phyloP scores from a whole-genome alignment of 2,113 vertebrate genomes.

The Noturus placidus region DNA sequence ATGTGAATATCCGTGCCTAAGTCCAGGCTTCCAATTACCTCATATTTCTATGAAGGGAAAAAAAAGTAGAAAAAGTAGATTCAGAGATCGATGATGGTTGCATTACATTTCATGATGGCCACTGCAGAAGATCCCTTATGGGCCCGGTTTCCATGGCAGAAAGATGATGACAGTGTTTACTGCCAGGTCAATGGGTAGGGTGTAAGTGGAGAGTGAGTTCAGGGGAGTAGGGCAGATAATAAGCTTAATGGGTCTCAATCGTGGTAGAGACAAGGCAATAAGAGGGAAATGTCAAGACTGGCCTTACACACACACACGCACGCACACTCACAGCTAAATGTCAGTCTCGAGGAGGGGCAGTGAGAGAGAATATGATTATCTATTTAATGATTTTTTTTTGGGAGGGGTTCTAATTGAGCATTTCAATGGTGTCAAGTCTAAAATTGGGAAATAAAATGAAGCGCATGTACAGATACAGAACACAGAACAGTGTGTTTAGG shows the following conservation, averaged over 20 bases:
- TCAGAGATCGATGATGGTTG: conserved; percentile 19
- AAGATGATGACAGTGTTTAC: conserved; percentile 17
- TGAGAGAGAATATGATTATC: conserved; percentile 29
- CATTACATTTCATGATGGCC: background rate
- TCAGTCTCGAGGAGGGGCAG: conserved; percentile 40
- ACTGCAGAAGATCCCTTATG: conserved; percentile 6
- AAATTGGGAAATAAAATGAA: background rate
- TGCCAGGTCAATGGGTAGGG: conserved; percentile 54
- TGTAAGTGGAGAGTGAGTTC: conserved; percentile 62
- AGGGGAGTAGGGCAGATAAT: conserved; percentile 53
- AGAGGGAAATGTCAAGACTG: conserved; percentile 47
- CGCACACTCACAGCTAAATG: conserved; percentile 30
- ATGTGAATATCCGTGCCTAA: background rate
- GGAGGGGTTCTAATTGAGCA: conserved; percentile 21
- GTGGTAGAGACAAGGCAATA: conserved; percentile 50
- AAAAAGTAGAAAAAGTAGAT: background rate
- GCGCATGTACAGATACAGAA: background rate
- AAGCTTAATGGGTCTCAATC: conserved; percentile 54
- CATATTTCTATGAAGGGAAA: background rate
- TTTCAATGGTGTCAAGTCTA: background rate
- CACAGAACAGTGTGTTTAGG: background rate
- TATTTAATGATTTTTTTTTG: conserved; percentile 29
- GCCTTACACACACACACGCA: background rate
- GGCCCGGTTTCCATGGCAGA: conserved; percentile 1
- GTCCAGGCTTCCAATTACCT: conserved; percentile 26